Evolutionary conservation across 2,113 vertebrate genomes (phyloP).

Genomic region (Argyrosomus japonicus): DNA sequence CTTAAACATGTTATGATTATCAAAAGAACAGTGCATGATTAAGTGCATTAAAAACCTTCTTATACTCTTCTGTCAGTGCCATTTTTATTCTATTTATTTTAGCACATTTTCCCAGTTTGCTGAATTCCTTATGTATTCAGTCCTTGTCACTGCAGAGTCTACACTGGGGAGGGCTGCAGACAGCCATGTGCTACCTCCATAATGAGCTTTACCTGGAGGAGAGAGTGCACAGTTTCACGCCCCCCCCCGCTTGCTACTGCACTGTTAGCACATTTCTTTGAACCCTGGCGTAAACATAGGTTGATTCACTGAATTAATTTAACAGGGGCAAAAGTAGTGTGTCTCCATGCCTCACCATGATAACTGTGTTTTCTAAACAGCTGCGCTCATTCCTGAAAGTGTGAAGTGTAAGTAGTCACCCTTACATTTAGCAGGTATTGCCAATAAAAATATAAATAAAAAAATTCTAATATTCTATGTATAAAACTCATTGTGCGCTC

Average conservation of each 20-base stretch:
- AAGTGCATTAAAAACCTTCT: no score
- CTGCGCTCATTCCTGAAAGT: not conserved
- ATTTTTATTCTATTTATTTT: no score
- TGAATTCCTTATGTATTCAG: no score
- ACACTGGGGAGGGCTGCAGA: not conserved
- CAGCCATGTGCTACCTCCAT: not conserved
- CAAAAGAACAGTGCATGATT: not conserved
- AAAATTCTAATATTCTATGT: not conserved
- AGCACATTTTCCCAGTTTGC: no score
- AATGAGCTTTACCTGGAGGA: not conserved
- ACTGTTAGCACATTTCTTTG: not conserved
- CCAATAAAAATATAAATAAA: not conserved
- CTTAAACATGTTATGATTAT: not conserved
- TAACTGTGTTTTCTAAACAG: not conserved
- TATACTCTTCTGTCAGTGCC: no score
- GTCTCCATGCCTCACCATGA: not conserved
- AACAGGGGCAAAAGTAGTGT: not conserved
- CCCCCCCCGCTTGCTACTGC: no score
- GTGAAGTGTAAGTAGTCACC: not conserved
- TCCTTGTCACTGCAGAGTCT: not conserved
- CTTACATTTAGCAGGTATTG: not conserved
- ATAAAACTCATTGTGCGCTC: not conserved
- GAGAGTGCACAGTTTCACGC: not conserved
- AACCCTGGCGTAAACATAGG: not conserved
- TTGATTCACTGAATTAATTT: not conserved